Conservation (phyloP, 2,797 vertebrate species). For the Prionace glauca region DNA sequence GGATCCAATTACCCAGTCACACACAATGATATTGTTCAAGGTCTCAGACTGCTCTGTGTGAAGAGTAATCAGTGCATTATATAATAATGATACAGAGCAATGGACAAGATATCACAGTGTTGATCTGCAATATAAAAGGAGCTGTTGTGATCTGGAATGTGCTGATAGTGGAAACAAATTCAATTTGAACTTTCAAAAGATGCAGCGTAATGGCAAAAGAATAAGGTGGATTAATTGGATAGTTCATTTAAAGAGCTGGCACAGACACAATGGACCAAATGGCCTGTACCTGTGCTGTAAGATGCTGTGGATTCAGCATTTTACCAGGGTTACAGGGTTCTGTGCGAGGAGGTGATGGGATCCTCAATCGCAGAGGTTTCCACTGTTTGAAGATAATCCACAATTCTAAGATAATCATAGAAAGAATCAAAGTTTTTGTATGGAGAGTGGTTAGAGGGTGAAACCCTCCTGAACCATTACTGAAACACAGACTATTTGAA, state of each 20-base stretch:
- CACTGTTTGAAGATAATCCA: background rate
- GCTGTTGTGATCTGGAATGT: background rate
- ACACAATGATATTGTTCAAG: no score
- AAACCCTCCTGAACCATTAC: background rate
- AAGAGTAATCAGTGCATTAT: no score
- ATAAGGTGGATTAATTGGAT: background rate
- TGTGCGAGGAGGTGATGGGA: background rate
- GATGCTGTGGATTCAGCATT: background rate
- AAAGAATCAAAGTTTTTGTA: background rate
- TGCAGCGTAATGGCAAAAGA: no score
- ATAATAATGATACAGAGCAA: no score
- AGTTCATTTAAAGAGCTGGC: background rate
- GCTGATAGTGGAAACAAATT: background rate
- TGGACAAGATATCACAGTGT: no score
- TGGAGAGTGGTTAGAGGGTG: background rate
- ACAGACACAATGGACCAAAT: no score
- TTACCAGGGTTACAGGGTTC: background rate
- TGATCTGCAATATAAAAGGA: background rate
- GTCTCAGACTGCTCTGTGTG: no score
- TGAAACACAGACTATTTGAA: background rate
- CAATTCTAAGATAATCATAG: background rate
- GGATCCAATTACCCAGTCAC: no score
- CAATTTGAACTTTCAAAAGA: background rate
- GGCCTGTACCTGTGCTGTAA: no score
- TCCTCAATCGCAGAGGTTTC: background rate